Evolutionary conservation across 2,888 invertebrate genomes (phyloP).

Genomic region (Melieria picta): DNA sequence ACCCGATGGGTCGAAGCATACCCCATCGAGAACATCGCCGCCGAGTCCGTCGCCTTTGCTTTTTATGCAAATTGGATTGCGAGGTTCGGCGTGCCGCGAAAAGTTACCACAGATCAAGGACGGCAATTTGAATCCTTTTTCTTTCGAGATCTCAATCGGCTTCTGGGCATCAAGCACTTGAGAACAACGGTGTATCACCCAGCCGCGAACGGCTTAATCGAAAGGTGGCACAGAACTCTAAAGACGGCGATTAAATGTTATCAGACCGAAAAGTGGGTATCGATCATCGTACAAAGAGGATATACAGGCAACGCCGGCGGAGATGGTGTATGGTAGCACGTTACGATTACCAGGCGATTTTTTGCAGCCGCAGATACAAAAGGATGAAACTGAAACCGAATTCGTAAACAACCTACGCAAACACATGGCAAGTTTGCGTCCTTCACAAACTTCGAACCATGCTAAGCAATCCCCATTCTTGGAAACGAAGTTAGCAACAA

Average conservation of each 20-base stretch:
- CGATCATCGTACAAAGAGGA: slow-evolving; percentile 35
- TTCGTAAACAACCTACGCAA: background rate
- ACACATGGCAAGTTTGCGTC: too few species aligned
- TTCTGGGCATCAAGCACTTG: slow-evolving; percentile 23
- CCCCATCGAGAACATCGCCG: slow-evolving; percentile 41
- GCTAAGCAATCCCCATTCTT: background rate
- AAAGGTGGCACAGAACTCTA: slow-evolving; percentile 34
- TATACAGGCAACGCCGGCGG: slow-evolving; percentile 32
- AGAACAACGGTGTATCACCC: slow-evolving; percentile 15
- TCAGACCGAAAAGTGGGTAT: slow-evolving; percentile 24
- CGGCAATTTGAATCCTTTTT: slow-evolving; percentile 36
- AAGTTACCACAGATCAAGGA: slow-evolving; percentile 33
- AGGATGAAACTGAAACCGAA: background rate
- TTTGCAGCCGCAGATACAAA: too few species aligned
- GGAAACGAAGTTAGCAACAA: background rate
- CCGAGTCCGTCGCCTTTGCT: too few species aligned
- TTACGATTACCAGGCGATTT: slow-evolving; percentile 39
- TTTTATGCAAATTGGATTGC: too few species aligned
- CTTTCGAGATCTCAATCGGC: slow-evolving; percentile 31
- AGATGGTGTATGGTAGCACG: slow-evolving; percentile 37
- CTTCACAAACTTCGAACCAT: too few species aligned
- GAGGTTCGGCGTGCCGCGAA: slow-evolving; percentile 30
- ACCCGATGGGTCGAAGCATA: slow-evolving; percentile 46
- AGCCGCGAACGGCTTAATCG: slow-evolving; percentile 36
- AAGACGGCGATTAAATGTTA: slow-evolving; percentile 35